Evolutionary conservation across 1,140 invertebrate species (phyloP), one percentile per base, ranked within the genome.

Genomic region (Brachionus manjavacas): DNA sequence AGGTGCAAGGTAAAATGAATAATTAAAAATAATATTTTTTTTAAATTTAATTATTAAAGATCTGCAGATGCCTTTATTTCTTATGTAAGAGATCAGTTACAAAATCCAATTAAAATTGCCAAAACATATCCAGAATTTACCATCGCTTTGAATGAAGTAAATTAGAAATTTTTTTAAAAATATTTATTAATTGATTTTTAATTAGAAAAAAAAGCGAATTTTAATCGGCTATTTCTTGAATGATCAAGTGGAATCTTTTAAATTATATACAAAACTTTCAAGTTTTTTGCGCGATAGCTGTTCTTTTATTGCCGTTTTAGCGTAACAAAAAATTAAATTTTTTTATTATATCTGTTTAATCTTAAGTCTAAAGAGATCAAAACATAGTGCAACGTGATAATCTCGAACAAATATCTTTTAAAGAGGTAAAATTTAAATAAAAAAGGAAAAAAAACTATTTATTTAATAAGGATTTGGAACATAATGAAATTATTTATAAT

Each of bases 211-310:
- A 79, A 87, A 78, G 66, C 91, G 95, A 85, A 94, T 95, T 87
- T 93, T 99, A 35, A 94, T 99, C 87, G 96, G 95, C 6, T 98
- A 96, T 88, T 98, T 98, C 90, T 93, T 94, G 85, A 91, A 91
- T 31, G 92, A 94, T 86, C 93, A 95, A 87, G 92, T 93, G 85
- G 92, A 93, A 1, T 93, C 94, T 86, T 91, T 90, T 86, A 87
- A 86, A 72, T 86, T 85, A 23, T 90, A 87, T 86, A 43, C 84
- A 11, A 88, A 89, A 85, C 85, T 89, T 55, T 89, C 90, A 16
- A 87, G 86, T 76, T 49, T 87, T 3, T 90, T 99, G 0, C 95
- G 97, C 87, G 96, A 99, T 87, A 97, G 99, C 87, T 99, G 97
- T 87, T 91, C 94, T 85, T 99, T 99, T 87, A 94, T 95, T 90